Conservation (phyloP, 2,113 vertebrate genomes). For the Oncorhynchus mykiss region DNA sequence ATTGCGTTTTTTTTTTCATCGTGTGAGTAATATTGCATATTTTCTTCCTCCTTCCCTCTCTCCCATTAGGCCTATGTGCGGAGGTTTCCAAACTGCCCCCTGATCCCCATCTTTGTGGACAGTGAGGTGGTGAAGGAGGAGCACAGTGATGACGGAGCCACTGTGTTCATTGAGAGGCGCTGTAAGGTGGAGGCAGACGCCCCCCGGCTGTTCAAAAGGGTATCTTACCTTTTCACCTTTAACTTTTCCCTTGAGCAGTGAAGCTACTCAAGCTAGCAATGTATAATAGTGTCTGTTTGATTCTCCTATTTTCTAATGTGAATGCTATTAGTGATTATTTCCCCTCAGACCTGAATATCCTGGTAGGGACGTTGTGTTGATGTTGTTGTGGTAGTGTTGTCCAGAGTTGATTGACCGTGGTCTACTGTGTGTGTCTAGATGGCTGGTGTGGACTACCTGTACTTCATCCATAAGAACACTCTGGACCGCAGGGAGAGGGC, state of each 20-base stretch:
- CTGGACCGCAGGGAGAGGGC: constrained; percentile 88
- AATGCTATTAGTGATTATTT: too few relatives aligned
- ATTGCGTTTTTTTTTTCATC: background rate
- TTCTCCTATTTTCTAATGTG: too few relatives aligned
- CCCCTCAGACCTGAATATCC: background rate
- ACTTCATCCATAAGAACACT: constrained; percentile 94
- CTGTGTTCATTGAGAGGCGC: constrained; percentile 81
- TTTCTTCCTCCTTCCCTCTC: background rate
- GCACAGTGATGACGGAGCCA: constrained; percentile 81
- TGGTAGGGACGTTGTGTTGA: background rate
- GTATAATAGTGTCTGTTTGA: too few relatives aligned
- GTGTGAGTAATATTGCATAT: background rate
- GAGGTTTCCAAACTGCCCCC: constrained; percentile 88
- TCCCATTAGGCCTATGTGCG: constrained; percentile 84
- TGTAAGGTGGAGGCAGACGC: constrained; percentile 93
- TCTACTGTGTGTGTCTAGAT: constrained; percentile 71
- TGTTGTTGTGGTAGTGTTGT: background rate
- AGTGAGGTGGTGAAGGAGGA: constrained; percentile 85
- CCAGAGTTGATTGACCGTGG: constrained; percentile 1
- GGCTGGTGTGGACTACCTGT: constrained; percentile 93
- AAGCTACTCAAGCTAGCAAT: background rate
- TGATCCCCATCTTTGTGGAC: constrained; percentile 95
- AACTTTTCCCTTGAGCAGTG: background rate
- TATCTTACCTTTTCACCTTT: constrained; percentile 42
- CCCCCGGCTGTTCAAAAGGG: constrained; percentile 91